Base-by-base conservation (phyloP, 2,888 invertebrate species). In the Congeria kusceri region DNA sequence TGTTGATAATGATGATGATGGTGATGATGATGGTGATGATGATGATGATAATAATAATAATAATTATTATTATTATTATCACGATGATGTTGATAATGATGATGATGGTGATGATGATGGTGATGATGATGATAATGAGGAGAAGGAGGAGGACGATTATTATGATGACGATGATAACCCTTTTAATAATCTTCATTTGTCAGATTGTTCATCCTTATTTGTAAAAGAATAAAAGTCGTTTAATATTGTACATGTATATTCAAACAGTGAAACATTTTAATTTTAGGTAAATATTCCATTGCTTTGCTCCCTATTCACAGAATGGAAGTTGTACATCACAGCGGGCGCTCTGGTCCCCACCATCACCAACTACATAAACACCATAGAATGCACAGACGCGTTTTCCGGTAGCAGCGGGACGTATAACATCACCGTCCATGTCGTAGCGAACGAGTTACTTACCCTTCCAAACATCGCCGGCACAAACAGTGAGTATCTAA, bases 401-500 rank as follows among this genome's bases (percentile, higher is more conserved):
- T 53, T 39, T 23, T 56, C 57, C 15, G 57, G 68, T 23, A 32
- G 47, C 5, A 74, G 62, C 25, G 25, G 39, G 5, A 5, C 64
- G 9, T n/a, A 39, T 7, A 46, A 11, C 28, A 23, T 75, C 20
- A 62, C 32, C 3, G 69, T 59, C 1, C 27, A 1, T 20, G 44
- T 75, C 2, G 44, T 63, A 5, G 49, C 39, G 3, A 59, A 58
- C 23, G 64, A 69, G 29, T n/a, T 28, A 28, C 58, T 69, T 4
- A 69, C 75, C 20, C 49, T 75, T 0, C 68, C 68, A 20, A 75
- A 75, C 59, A 64, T 64, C 1, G 64, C 63, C 20, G 61, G 62
- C 9, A 49, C 61, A 3, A 28, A 20, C 59, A 61, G 62, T 59
- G 28, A 20, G 44, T 13, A 29, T 18, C 7, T 27, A 59, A 49